A percentile compares a stretch with the other conserved stretches of the same genome.
These are phyloP conservation scores for Pampusana beccarii DNA, from an alignment of 2,113 vertebrate genomes.

Conservation along the genomic window DNA sequence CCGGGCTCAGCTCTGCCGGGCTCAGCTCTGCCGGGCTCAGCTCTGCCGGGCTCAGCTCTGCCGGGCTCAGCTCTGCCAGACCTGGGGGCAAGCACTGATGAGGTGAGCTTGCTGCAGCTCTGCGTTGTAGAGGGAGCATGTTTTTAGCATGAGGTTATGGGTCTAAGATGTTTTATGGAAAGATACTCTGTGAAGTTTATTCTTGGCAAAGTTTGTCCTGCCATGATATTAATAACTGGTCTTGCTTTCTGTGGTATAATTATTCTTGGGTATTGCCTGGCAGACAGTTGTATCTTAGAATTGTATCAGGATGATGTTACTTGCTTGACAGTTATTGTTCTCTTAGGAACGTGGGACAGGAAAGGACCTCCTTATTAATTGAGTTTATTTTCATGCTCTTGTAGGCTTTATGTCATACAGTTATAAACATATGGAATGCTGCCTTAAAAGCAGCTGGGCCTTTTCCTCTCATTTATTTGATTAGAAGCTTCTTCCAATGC, in stretches of 20 bases:
- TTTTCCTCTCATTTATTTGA: neutral
- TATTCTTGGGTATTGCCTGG: neutral
- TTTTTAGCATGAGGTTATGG: neutral
- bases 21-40: neutral
- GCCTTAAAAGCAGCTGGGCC: conserved; percentile 19
- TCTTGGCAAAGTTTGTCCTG: neutral
- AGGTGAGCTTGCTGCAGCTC: neutral
- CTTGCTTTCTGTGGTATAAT: neutral
- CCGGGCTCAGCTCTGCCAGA: neutral
- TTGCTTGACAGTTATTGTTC: conserved; percentile 42
- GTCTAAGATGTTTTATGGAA: neutral
- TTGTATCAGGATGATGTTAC: conserved; percentile 21
- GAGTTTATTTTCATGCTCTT: conserved; percentile 45
- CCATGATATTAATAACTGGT: neutral
- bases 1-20: too few species aligned
- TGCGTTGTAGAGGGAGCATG: neutral
- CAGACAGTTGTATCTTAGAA: neutral
- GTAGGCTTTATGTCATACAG: conserved; percentile 1
- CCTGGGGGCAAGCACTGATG: neutral
- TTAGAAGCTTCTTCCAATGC: conserved; percentile 1
- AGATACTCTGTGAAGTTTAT: neutral
- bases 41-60: neutral
- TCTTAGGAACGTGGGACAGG: neutral
- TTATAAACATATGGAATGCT: neutral
- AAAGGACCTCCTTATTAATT: conserved; percentile 39